Conservation (phyloP, 1,140 invertebrate genomes). For the Atopsyche davidsoni region DNA sequence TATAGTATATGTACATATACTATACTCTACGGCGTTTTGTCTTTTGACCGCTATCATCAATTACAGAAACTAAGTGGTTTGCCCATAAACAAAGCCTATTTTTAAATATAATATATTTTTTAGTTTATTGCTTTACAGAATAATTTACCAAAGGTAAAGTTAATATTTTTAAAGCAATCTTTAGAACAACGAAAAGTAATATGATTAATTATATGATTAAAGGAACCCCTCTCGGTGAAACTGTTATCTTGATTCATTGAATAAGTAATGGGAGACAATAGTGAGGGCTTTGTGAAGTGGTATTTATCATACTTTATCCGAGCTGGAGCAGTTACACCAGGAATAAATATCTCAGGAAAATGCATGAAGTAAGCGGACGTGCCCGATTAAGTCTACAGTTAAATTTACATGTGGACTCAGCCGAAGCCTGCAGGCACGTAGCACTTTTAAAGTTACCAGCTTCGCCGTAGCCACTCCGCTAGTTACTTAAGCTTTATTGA, state of each 20-base stretch:
- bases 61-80: too few relatives aligned
- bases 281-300: neutral
- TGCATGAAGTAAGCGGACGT: slow-evolving; percentile 5
- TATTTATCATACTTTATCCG: slow-evolving; percentile 4
- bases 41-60: too few relatives aligned
- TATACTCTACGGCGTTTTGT: too few relatives aligned
- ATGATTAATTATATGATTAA: neutral
- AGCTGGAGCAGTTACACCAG: slow-evolving; percentile 1
- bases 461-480: neutral
- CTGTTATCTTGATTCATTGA: neutral
- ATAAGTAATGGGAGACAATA: neutral
- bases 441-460: slow-evolving; percentile 8
- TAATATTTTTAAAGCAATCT: too few relatives aligned
- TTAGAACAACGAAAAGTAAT: too few relatives aligned
- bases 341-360: slow-evolving; percentile 1
- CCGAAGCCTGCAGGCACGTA: slow-evolving; percentile 1
- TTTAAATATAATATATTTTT: too few relatives aligned
- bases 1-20: too few relatives aligned
- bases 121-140: too few relatives aligned
- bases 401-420: slow-evolving; percentile 19
- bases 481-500: slow-evolving; percentile 20
- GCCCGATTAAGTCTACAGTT: slow-evolving; percentile 12
- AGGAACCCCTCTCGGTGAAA: neutral
- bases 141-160: too few relatives aligned
- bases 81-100: too few relatives aligned